These are phyloP conservation scores for Bambusicola thoracicus DNA, from an alignment of 2,113 vertebrate species.

Conservation along the genomic window DNA sequence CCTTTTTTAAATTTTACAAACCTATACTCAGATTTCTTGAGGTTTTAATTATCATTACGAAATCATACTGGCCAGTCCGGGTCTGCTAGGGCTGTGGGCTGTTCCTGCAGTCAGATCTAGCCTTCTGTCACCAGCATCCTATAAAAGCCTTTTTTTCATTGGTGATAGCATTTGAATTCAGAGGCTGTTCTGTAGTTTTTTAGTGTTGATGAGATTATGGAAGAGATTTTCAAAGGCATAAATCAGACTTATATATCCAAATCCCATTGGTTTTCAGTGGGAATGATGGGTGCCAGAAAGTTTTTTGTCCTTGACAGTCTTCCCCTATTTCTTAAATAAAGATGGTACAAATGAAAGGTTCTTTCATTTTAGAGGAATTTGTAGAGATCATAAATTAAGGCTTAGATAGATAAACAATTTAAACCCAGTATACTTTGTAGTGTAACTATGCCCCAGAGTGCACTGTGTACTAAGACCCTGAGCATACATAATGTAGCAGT, in stretches of 20 bases:
- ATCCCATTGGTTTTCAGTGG: not conserved
- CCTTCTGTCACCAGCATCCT: not conserved
- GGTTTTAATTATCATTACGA: not conserved
- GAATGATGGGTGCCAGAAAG: not conserved
- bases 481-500: not conserved
- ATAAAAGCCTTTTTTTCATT: not conserved
- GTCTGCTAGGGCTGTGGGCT: not conserved
- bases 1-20: not conserved
- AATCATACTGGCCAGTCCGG: not conserved
- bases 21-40: not conserved
- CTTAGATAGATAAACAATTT: conserved; percentile 18
- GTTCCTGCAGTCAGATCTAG: not conserved
- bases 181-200: conserved; percentile 6
- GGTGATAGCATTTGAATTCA: not conserved
- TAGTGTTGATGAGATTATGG: conserved; percentile 7
- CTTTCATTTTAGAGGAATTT: conserved; percentile 18
- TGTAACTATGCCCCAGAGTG: not conserved
- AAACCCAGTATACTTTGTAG: not conserved
- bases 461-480: not conserved
- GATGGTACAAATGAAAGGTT: not conserved
- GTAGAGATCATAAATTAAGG: not conserved
- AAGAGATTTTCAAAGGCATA: not conserved
- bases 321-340: not conserved
- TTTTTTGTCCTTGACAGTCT: not conserved
- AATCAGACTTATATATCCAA: not conserved